These are phyloP conservation scores for Xestia sexstrigata DNA, from an alignment of 2,888 invertebrate genomes.

Conservation along the genomic window DNA sequence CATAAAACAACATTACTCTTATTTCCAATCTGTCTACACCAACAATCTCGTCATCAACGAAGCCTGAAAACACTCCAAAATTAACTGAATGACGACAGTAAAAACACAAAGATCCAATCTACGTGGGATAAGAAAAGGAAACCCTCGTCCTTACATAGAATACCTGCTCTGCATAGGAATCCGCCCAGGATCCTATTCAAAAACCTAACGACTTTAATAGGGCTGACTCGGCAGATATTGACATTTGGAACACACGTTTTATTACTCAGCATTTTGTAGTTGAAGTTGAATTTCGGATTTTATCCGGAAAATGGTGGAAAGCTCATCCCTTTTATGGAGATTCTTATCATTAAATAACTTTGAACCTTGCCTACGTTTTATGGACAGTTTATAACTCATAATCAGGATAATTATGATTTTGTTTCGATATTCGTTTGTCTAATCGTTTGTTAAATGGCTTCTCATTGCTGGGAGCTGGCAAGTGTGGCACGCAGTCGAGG, in stretches of 20 bases:
- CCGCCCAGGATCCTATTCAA: conserved; percentile 34
- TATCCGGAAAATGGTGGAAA: background rate
- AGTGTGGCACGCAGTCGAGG: conserved; percentile 65
- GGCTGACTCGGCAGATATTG: conserved; percentile 45
- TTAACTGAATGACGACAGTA: conserved; percentile 16
- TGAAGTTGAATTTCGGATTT: conserved; percentile 15
- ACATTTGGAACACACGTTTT: conserved; percentile 25
- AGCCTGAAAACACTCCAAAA: conserved; percentile 20
- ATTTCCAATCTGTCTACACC: background rate
- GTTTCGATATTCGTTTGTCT: conserved; percentile 34
- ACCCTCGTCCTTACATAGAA: conserved; percentile 41
- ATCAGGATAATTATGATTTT: conserved; percentile 32
- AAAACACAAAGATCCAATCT: conserved; percentile 58
- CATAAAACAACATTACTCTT: background rate
- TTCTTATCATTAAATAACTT: conserved; percentile 40
- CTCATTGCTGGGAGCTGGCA: conserved; percentile 60
- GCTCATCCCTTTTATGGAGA: conserved; percentile 13
- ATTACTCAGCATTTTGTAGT: conserved; percentile 30
- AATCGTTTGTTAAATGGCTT: conserved; percentile 57
- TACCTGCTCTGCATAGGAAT: conserved; percentile 62
- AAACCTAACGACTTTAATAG: conserved; percentile 47
- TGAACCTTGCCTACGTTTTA: background rate
- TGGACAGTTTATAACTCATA: background rate
- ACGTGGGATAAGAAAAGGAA: conserved; percentile 48
- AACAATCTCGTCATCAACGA: conserved; percentile 31